phyloP scores from a whole-genome alignment of 2,888 invertebrate species.

The Drosophila affinis region DNA sequence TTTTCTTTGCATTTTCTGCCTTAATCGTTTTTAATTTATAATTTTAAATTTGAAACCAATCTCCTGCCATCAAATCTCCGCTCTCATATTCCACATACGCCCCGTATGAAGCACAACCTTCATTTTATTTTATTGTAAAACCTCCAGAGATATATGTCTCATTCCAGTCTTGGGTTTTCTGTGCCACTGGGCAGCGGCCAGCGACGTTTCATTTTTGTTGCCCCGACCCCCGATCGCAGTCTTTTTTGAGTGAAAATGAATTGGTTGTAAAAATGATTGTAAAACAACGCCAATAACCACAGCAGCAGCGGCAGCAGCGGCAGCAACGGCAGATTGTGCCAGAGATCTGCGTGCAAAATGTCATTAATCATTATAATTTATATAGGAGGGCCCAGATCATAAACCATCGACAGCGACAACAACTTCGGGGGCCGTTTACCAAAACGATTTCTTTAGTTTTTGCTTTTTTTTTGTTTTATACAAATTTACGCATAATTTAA shows the following conservation, averaged over 20 bases:
- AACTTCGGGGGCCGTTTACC: conserved; percentile 35
- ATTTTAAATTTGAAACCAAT: not conserved
- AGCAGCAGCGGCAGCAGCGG: conserved; percentile 15
- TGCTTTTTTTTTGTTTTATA: too few relatives aligned
- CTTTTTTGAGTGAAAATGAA: conserved; percentile 63
- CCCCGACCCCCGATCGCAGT: conserved; percentile 41
- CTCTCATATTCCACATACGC: conserved; percentile 33
- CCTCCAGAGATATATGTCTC: not conserved
- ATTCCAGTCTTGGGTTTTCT: conserved; percentile 45
- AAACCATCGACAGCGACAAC: conserved; percentile 44
- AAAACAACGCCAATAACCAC: conserved; percentile 67
- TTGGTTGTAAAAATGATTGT: conserved; percentile 75
- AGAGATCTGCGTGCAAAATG: conserved; percentile 76
- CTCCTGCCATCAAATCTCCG: not conserved
- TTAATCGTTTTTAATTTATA: not conserved
- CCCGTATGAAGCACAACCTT: conserved; percentile 27
- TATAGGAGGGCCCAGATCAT: conserved; percentile 66
- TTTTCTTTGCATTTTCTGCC: not conserved
- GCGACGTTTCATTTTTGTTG: conserved; percentile 34
- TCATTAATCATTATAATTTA: conserved; percentile 79
- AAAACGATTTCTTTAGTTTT: conserved; percentile 32
- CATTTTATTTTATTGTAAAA: conserved; percentile 25
- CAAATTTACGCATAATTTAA: conserved; percentile 69
- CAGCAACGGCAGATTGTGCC: conserved; percentile 20
- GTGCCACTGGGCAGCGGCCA: conserved; percentile 63